Evolutionary conservation across 2,797 vertebrate species (phyloP).

Genomic region (Leptoclinus maculatus): DNA sequence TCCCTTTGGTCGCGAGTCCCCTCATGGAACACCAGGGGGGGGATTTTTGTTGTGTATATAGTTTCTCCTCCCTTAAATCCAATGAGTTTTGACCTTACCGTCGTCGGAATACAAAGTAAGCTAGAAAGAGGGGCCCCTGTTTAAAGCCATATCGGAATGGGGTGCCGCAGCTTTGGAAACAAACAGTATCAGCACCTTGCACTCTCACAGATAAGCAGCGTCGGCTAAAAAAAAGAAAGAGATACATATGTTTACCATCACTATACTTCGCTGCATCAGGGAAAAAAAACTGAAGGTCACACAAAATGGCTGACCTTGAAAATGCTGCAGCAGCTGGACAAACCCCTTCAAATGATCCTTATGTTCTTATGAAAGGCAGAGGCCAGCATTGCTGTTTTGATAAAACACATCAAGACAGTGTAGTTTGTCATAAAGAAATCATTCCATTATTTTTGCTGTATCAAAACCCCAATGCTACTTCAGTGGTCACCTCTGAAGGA

Average conservation of each 20-base stretch:
- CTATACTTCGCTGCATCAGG: conserved; percentile 70
- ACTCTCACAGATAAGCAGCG: conserved; percentile 70
- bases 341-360: conserved; percentile 31
- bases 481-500: not conserved
- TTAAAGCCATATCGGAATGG: conserved; percentile 55
- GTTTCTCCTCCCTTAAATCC: conserved; percentile 54
- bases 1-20: conserved; percentile 17
- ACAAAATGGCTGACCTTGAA: conserved; percentile 75
- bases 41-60: conserved; percentile 14
- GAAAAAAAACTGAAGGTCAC: conserved; percentile 56
- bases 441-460: not conserved
- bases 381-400: conserved; percentile 8
- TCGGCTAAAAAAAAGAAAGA: conserved; percentile 63
- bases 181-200: conserved; percentile 73
- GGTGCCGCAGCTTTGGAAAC: conserved; percentile 58
- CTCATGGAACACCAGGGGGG: conserved; percentile 16
- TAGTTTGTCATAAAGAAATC: not conserved
- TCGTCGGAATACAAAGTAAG: conserved; percentile 65
- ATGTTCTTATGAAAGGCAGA: conserved; percentile 24
- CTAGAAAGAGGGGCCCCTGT: conserved; percentile 40
- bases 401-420: not conserved
- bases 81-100: conserved; percentile 69
- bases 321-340: conserved; percentile 55
- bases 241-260: conserved; percentile 75
- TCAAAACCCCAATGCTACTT: not conserved